A percentile compares a stretch with the other conserved stretches of the same genome.
These are phyloP conservation scores for Perodicticus potto DNA, from an alignment of 2,797 vertebrate species.

Conservation along the genomic window DNA sequence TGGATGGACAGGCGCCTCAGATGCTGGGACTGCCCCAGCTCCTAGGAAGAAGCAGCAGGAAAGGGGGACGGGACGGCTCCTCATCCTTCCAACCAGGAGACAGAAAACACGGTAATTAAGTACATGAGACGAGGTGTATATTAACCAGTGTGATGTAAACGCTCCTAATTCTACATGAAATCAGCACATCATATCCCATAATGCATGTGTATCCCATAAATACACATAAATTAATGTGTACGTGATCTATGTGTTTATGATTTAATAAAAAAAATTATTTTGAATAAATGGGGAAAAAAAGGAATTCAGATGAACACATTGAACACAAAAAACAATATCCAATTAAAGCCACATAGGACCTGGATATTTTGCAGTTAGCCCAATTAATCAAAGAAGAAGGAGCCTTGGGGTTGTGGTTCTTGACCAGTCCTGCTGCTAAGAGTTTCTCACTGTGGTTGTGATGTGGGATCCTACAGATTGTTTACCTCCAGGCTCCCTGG, in stretches of 20 bases:
- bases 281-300: no score
- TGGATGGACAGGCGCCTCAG: not conserved
- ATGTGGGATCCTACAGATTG: fast-evolving
- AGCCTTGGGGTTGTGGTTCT: fast-evolving
- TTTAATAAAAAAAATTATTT: no score
- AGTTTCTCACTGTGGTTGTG: not conserved
- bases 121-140: no score
- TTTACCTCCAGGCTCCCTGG: not conserved
- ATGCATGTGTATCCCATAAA: no score
- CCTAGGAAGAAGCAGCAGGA: not conserved
- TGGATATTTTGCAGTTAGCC: not conserved
- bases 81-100: not conserved
- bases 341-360: not conserved
- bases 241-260: no score
- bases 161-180: no score
- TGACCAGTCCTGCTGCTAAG: fast-evolving
- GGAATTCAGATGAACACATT: not conserved
- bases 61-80: not conserved
- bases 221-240: no score
- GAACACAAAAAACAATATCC: not conserved
- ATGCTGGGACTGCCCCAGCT: not conserved
- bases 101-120: no score
- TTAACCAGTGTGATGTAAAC: no score
- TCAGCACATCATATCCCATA: no score
- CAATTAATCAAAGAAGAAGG: not conserved